Base-by-base conservation (phyloP, 1,140 invertebrate species). In the Atta texana region DNA sequence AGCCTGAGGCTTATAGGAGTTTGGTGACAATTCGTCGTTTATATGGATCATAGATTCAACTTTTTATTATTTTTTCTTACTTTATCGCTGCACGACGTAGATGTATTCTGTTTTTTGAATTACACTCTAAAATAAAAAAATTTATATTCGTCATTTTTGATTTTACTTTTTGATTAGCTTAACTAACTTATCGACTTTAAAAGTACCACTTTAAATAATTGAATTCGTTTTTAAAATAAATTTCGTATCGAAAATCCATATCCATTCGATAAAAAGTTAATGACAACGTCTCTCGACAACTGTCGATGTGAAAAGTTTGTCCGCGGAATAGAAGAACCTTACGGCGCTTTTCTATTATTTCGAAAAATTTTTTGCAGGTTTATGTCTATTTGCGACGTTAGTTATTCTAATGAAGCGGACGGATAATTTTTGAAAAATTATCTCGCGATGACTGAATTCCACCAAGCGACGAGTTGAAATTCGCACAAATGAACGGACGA, bases 371-470 rank as follows among this genome's bases (percentile, higher is more conserved):
- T 74, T 39, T 24, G n/a, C 18, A 2, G 31, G 53, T 49, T 84
- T 51, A 61, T 6, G n/a, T n/a, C 16, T 24, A 75, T 61, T 61
- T 31, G 69, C 18, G 21, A 16, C 39, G 53, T 18, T 74, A 39
- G 80, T 61, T 74, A 18, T 74, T 74, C 80, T 31, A 31, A 61
- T 51, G 55, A 75, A 84, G 55, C 39, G 39, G 39, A 0, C 55
- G 68, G 21, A 39, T 75, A 84, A 84, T 84, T 74, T 84, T 84
- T 74, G 55, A 84, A 74, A 51, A 84, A 74, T 84, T 74, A 74
- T 24, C 12, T 51, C 80, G 12, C 68, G 39, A 3, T 28, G 39
- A 18, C 12, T 49, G 18, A 72, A 72, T n/a, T 61, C 24, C 24
- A 28, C 24, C 16, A 24, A 31, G 28, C 28, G 39, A 7, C 76